These are phyloP conservation scores for Cyprinodon brontotheroides DNA, from an alignment of 2,113 vertebrate genomes.

Conservation along the genomic window DNA sequence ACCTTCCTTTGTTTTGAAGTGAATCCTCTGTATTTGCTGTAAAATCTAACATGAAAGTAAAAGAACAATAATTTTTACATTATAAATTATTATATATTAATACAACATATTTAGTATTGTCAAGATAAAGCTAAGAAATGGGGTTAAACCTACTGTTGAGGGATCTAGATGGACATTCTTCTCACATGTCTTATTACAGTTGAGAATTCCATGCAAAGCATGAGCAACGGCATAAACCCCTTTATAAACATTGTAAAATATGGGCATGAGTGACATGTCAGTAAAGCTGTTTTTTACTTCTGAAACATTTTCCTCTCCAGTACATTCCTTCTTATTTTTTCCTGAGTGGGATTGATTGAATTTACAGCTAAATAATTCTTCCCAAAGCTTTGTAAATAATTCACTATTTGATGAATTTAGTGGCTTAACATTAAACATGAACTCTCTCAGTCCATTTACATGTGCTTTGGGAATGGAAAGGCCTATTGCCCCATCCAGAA, in stretches of 20 bases:
- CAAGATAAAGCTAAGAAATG: background rate
- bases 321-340: slow-evolving; percentile 43
- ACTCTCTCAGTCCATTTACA: slow-evolving; percentile 1
- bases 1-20: slow-evolving; percentile 4
- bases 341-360: slow-evolving; percentile 24
- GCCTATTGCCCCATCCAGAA: slow-evolving; percentile 75
- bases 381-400: slow-evolving; percentile 2
- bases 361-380: slow-evolving; percentile 47
- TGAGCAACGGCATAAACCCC: slow-evolving; percentile 33
- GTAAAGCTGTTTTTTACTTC: slow-evolving; percentile 67
- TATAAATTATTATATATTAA: too few species aligned
- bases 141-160: slow-evolving; percentile 49
- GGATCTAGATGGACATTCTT: slow-evolving; percentile 46
- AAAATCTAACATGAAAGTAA: background rate
- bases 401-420: background rate
- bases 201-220: slow-evolving; percentile 10
- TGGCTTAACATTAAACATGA: background rate
- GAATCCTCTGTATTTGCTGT: background rate
- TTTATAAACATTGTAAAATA: slow-evolving; percentile 67
- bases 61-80: background rate
- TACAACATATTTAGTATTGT: background rate
- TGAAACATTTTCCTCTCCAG: slow-evolving; percentile 67
- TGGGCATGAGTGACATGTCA: slow-evolving; percentile 31
- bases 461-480: slow-evolving; percentile 65
- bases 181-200: slow-evolving; percentile 63